These are phyloP conservation scores for Raja brachyura DNA, from an alignment of 2,113 vertebrate species.

Conservation along the genomic window DNA sequence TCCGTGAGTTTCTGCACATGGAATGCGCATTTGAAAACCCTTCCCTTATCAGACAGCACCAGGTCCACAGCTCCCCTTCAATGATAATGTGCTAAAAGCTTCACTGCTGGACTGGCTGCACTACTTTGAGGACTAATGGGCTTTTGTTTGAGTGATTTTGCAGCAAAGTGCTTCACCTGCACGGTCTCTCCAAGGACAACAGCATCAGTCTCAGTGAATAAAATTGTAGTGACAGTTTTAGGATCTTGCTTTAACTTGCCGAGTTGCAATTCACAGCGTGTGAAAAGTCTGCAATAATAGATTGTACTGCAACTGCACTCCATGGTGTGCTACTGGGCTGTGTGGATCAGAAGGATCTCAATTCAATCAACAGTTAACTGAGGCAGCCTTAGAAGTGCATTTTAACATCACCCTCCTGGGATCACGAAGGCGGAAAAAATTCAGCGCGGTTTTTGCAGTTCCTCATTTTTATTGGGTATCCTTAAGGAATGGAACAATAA, in stretches of 20 bases:
- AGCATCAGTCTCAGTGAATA: neutral
- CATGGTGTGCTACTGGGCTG: neutral
- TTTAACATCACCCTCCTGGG: neutral
- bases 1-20: neutral
- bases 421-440: neutral
- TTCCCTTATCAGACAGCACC: neutral
- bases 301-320: neutral
- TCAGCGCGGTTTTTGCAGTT: neutral
- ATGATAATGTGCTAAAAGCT: neutral
- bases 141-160: slow-evolving; percentile 21
- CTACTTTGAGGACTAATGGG: slow-evolving; percentile 20
- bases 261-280: neutral
- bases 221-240: neutral
- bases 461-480: neutral
- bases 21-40: neutral
- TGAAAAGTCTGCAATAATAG: neutral
- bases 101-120: neutral
- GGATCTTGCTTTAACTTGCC: neutral
- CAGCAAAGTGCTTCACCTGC: neutral
- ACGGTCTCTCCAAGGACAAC: slow-evolving; percentile 15
- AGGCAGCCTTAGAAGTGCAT: neutral
- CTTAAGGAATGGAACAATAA: neutral
- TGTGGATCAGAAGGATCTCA: neutral
- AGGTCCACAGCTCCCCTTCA: neutral
- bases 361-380: slow-evolving; percentile 20